phyloP scores from a whole-genome alignment of 2,113 vertebrate species.

The Aldabrachelys gigantea region DNA sequence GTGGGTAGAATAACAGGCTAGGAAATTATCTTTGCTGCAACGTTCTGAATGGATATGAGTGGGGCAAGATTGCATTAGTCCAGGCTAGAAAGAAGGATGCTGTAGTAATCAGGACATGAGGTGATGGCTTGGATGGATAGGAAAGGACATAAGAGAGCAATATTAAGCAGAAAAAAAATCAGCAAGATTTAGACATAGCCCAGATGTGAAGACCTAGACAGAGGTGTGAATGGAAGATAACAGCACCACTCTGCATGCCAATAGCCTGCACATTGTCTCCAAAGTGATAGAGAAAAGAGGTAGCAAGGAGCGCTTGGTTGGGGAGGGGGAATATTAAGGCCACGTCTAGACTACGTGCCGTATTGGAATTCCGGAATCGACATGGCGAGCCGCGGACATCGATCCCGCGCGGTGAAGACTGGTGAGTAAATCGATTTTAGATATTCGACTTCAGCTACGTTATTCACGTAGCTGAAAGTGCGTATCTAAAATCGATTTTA shows the following conservation, averaged over 20 bases:
- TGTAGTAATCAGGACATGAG: background rate
- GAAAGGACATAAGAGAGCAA: background rate
- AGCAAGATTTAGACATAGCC: background rate
- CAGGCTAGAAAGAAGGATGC: background rate
- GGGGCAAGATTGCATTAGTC: background rate
- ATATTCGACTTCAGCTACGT: no score
- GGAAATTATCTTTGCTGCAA: background rate
- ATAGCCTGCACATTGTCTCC: no score
- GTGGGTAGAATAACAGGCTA: background rate
- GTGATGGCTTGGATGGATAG: background rate
- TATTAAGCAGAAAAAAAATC: background rate
- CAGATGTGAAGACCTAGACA: background rate
- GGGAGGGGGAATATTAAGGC: background rate
- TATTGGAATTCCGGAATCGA: no score
- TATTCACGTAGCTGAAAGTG: no score
- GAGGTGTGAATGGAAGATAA: background rate
- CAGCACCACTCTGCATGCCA: no score
- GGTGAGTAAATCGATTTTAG: no score
- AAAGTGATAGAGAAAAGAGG: background rate
- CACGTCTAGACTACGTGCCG: no score
- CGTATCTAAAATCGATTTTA: no score
- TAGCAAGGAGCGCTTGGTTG: background rate
- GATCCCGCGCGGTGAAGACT: no score
- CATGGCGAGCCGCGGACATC: no score
- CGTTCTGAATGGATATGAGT: background rate